These are phyloP conservation scores for Syngnathus scovelli DNA, from an alignment of 2,113 vertebrate genomes.

Conservation along the genomic window DNA sequence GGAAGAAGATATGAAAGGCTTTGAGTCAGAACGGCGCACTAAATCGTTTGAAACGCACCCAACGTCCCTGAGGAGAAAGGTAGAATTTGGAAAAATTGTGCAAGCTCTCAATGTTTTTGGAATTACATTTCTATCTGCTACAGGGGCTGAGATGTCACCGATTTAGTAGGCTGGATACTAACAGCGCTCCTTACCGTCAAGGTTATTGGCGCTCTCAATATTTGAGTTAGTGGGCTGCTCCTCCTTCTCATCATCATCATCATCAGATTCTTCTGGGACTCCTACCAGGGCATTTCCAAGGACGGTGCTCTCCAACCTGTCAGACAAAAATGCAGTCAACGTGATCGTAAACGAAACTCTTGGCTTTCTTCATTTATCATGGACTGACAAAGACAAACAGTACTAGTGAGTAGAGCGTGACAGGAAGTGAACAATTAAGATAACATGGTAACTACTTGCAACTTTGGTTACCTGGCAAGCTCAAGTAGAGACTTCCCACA, in stretches of 20 bases:
- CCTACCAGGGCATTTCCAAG: constrained; percentile 94
- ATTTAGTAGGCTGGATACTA: too few species aligned
- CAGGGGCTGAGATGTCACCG: too few species aligned
- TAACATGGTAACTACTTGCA: background rate
- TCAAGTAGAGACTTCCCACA: constrained; percentile 95
- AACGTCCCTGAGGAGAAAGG: too few species aligned
- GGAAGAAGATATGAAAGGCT: too few species aligned
- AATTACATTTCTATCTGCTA: too few species aligned
- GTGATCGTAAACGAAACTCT: too few species aligned
- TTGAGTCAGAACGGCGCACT: too few species aligned
- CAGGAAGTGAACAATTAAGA: too few species aligned
- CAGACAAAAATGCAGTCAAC: background rate
- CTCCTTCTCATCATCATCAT: constrained; percentile 58
- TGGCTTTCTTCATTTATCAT: background rate
- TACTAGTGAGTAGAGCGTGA: too few species aligned
- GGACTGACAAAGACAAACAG: background rate
- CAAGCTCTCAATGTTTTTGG: too few species aligned
- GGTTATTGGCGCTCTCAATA: constrained; percentile 78
- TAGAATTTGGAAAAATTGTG: too few species aligned
- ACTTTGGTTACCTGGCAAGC: constrained; percentile 74
- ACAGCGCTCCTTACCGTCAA: constrained; percentile 79
- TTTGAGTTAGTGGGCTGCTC: constrained; percentile 75
- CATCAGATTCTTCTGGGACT: constrained; percentile 86
- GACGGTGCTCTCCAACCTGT: constrained; percentile 89
- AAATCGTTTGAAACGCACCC: too few species aligned